Percentiles rank a stretch among this genome's conserved stretches.
Evolutionary conservation across 2,113 vertebrate species (phyloP).

Genomic region (Tachycineta bicolor): DNA sequence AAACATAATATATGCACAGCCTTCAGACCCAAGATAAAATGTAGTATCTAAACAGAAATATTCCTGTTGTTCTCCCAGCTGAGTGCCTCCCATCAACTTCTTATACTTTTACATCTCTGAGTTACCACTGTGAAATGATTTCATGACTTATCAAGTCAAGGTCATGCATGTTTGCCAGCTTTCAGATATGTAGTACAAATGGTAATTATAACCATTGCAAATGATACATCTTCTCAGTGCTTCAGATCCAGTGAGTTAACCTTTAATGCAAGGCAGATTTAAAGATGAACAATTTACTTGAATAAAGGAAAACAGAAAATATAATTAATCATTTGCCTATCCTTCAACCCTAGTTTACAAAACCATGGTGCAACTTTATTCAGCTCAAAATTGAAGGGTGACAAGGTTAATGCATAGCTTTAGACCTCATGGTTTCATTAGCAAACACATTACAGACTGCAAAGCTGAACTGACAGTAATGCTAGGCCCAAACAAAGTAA

Average conservation of each 20-base stretch:
- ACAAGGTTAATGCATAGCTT: constrained; percentile 82
- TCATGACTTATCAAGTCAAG: constrained; percentile 8
- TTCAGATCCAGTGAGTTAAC: constrained; percentile 69
- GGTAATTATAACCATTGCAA: constrained; percentile 36
- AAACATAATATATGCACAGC: not conserved
- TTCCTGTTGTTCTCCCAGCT: not conserved
- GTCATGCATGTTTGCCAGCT: constrained; percentile 15
- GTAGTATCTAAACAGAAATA: not conserved
- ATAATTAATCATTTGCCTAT: constrained; percentile 81
- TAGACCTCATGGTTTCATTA: constrained; percentile 84
- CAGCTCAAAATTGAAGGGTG: constrained; percentile 83
- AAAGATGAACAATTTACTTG: constrained; percentile 80
- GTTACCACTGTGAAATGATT: constrained; percentile 3
- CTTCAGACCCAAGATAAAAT: not conserved
- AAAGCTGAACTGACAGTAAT: constrained; percentile 83
- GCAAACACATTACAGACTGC: constrained; percentile 82
- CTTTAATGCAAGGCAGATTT: constrained; percentile 75
- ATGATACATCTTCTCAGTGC: constrained; percentile 42
- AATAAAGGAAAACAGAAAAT: constrained; percentile 77
- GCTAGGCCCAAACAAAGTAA: constrained; percentile 83
- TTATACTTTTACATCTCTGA: not conserved
- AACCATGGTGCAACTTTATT: constrained; percentile 81
- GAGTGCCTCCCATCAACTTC: not conserved
- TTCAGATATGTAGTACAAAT: constrained; percentile 46
- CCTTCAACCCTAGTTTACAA: constrained; percentile 80